These are phyloP conservation scores for Oxyruncus cristatus DNA, from an alignment of 2,113 vertebrate genomes.

Conservation along the genomic window DNA sequence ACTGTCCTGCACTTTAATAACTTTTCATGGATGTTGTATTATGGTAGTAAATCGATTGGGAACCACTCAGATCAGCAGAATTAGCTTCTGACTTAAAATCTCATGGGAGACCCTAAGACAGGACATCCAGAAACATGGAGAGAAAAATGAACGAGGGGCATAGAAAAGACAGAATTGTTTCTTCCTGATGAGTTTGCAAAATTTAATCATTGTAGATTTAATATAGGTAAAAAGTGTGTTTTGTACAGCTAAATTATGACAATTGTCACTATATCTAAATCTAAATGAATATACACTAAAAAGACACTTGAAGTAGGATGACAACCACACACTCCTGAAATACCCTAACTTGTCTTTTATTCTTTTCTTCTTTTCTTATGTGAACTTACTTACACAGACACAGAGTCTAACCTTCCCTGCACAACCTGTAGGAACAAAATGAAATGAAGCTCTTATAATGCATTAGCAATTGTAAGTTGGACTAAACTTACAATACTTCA, in stretches of 20 bases:
- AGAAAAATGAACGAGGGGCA: background rate
- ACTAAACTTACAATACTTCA: background rate
- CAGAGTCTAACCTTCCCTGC: background rate
- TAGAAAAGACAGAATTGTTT: background rate
- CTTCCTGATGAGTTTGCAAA: background rate
- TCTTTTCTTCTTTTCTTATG: background rate
- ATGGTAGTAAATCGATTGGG: background rate
- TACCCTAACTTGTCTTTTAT: background rate
- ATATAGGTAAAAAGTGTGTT: background rate
- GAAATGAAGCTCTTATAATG: background rate
- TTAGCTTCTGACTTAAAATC: background rate
- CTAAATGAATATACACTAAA: background rate
- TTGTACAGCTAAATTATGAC: background rate
- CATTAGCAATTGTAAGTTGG: background rate
- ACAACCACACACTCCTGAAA: background rate
- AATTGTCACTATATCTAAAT: background rate
- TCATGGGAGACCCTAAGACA: background rate
- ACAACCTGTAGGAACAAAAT: background rate
- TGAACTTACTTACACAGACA: background rate
- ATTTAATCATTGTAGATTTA: background rate
- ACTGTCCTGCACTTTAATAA: background rate
- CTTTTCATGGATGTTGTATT: background rate
- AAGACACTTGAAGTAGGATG: background rate
- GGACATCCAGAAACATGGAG: background rate
- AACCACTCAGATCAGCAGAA: background rate